Percentiles rank a stretch among this genome's conserved stretches.
Conservation (phyloP, 2,113 vertebrate genomes). For the Aplodontia rufa region DNA sequence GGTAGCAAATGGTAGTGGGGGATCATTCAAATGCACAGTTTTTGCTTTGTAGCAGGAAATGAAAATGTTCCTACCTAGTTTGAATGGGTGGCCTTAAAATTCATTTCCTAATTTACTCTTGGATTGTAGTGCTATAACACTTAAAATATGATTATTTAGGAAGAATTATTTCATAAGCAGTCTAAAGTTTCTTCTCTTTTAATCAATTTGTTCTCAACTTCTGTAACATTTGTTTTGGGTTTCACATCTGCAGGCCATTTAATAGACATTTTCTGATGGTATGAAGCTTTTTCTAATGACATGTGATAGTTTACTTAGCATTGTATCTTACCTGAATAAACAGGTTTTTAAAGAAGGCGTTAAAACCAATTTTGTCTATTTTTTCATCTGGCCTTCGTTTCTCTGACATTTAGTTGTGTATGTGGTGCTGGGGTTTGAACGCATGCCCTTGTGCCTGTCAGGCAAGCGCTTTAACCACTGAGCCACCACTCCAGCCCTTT, state of each 20-base stretch:
- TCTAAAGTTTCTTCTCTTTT: neutral
- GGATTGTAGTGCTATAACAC: neutral
- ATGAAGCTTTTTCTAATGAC: neutral
- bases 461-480: too few species aligned
- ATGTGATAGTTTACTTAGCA: neutral
- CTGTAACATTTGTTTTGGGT: constrained; percentile 17
- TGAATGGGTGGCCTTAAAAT: neutral
- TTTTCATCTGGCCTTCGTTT: too few species aligned
- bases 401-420: too few species aligned
- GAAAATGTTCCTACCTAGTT: neutral
- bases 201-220: neutral
- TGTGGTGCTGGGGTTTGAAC: too few species aligned
- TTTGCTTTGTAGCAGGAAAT: neutral
- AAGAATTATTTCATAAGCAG: neutral
- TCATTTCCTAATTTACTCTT: constrained; percentile 17
- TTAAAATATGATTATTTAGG: neutral
- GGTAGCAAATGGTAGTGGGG: neutral
- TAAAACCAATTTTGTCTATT: too few species aligned
- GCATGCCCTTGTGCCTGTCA: too few species aligned
- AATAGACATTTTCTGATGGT: neutral
- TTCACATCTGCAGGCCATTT: neutral
- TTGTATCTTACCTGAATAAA: neutral
- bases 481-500: too few species aligned
- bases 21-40: neutral
- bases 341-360: too few species aligned